Conservation (phyloP, 1,140 invertebrate species). For the Phymorhynchus buccinoides region DNA sequence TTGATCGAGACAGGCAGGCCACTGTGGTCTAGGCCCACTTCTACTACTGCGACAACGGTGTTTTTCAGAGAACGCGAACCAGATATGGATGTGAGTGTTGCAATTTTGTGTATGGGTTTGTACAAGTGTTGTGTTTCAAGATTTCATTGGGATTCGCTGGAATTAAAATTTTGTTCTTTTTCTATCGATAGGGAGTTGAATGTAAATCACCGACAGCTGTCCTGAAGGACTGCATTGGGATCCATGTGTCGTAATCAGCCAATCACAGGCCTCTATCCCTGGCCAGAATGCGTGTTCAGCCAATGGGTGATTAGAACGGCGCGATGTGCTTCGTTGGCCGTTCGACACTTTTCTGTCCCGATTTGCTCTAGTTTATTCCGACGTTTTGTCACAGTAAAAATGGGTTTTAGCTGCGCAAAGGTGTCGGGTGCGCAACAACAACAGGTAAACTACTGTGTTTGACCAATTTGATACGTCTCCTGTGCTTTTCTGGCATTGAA, state of each 20-base stretch:
- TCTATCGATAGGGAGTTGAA: conserved; percentile 3
- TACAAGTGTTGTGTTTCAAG: background rate
- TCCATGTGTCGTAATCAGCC: conserved; percentile 9
- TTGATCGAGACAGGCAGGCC: conserved; percentile 24
- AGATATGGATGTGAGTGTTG: conserved; percentile 21
- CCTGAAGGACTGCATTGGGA: background rate
- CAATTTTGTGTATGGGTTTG: conserved; percentile 6
- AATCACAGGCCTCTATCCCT: conserved; percentile 2
- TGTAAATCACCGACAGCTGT: conserved; percentile 33
- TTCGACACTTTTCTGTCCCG: conserved; percentile 19
- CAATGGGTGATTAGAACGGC: conserved; percentile 28
- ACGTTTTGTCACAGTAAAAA: conserved; percentile 23
- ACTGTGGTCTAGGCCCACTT: background rate
- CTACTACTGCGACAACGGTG: background rate
- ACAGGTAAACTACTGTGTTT: conserved; percentile 24
- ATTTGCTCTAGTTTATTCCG: conserved; percentile 26
- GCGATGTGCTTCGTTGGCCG: conserved; percentile 40
- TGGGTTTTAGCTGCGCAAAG: conserved; percentile 10
- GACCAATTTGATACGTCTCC: background rate
- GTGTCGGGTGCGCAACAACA: conserved; percentile 32
- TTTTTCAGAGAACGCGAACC: background rate
- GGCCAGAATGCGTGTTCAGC: conserved; percentile 1
- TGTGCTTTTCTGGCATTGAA: background rate
- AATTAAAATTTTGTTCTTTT: conserved; percentile 9
- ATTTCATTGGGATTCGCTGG: background rate